Conservation (phyloP, 2,888 invertebrate species). For the Conops quadrifasciatus region DNA sequence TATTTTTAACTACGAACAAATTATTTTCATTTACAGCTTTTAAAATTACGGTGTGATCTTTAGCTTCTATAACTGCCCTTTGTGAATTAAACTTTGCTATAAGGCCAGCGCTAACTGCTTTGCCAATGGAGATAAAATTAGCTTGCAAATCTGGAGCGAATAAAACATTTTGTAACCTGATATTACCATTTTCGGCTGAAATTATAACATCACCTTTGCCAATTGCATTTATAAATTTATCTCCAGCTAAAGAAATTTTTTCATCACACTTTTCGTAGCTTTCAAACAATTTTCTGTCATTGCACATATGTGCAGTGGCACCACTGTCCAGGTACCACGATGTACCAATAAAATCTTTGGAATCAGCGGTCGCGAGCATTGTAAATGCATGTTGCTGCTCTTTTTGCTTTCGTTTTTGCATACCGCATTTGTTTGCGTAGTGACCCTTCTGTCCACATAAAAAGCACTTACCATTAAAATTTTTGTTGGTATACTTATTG, state of each 20-base stretch:
- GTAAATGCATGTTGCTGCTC: conserved; percentile 6
- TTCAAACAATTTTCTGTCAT: background rate
- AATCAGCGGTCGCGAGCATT: too few species aligned
- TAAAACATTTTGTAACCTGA: conserved; percentile 3
- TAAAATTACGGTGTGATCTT: background rate
- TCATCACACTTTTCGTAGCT: conserved; percentile 1
- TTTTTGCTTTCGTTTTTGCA: background rate
- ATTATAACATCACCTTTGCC: conserved; percentile 14
- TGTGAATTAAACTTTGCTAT: too few species aligned
- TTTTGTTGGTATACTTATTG: background rate
- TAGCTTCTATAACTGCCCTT: conserved; percentile 1
- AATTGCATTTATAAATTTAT: too few species aligned
- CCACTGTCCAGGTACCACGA: too few species aligned
- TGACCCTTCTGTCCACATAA: conserved; percentile 10
- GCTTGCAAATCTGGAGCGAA: conserved; percentile 4
- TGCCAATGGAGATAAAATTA: background rate
- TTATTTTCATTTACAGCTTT: conserved; percentile 14
- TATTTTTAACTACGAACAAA: too few species aligned
- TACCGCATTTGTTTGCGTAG: conserved; percentile 7
- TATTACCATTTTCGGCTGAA: conserved; percentile 4
- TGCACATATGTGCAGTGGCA: background rate
- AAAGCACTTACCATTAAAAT: conserved; percentile 16
- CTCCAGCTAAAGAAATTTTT: conserved; percentile 11
- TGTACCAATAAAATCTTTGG: background rate
- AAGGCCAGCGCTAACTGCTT: background rate